phyloP scores from a whole-genome alignment of 2,888 invertebrate genomes.

The Lasioglossum lativentre region DNA sequence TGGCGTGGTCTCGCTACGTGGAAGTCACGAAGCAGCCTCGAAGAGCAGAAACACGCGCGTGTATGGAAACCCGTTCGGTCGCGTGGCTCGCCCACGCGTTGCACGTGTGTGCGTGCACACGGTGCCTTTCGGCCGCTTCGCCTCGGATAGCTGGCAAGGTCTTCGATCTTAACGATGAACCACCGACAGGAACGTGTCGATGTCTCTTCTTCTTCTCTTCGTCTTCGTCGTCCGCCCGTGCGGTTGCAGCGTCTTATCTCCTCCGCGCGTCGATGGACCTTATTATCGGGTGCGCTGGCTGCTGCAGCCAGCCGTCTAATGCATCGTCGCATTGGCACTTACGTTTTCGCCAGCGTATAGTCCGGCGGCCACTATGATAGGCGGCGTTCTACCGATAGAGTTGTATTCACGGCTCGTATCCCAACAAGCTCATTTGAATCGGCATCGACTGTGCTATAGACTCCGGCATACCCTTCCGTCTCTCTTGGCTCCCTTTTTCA shows the following conservation, averaged over 20 bases:
- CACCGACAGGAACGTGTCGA: conserved; percentile 59
- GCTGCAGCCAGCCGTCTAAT: conserved; percentile 46
- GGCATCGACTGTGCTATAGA: conserved; percentile 24
- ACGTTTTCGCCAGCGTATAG: conserved; percentile 38
- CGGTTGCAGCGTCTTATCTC: conserved; percentile 56
- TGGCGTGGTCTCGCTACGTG: conserved; percentile 58
- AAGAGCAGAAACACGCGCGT: conserved; percentile 46
- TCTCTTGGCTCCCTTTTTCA: background rate
- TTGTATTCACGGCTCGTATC: conserved; percentile 38
- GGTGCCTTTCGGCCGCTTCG: conserved; percentile 47
- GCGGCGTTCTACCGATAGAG: conserved; percentile 58
- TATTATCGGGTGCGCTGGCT: conserved; percentile 58
- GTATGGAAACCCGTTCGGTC: conserved; percentile 81
- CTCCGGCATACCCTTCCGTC: background rate
- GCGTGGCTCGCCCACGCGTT: conserved; percentile 84
- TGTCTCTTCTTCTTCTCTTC: conserved; percentile 45
- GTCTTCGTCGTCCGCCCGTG: conserved; percentile 24
- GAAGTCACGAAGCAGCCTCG: conserved; percentile 66
- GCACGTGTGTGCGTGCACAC: conserved; percentile 72
- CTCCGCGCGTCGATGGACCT: conserved; percentile 24
- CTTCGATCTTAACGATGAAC: conserved; percentile 67
- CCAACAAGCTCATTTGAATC: conserved; percentile 56
- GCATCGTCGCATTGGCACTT: conserved; percentile 53
- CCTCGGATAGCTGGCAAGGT: conserved; percentile 60
- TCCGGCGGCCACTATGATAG: conserved; percentile 55